These are phyloP conservation scores for Syngnathus floridae DNA, from an alignment of 2,113 vertebrate genomes.

Conservation along the genomic window DNA sequence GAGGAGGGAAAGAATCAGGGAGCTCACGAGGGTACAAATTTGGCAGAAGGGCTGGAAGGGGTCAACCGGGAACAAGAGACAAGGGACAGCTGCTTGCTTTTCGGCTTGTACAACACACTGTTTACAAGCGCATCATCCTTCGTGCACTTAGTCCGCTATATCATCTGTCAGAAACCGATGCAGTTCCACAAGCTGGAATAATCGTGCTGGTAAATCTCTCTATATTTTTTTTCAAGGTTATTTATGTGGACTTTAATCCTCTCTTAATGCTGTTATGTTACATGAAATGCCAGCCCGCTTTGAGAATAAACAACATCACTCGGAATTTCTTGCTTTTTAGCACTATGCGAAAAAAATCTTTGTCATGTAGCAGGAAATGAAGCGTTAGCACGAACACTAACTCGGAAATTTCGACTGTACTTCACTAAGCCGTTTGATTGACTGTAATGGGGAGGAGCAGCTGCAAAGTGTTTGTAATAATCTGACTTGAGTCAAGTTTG, in stretches of 20 bases:
- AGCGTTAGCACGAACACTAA: conserved; percentile 38
- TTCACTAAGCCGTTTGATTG: conserved; percentile 52
- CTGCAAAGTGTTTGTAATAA: conserved; percentile 59
- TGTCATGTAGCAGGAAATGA: conserved; percentile 32
- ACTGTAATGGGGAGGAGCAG: conserved; percentile 62
- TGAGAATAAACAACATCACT: conserved; percentile 45
- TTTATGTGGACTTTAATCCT: conserved; percentile 49
- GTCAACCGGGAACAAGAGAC: neutral
- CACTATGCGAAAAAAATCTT: conserved; percentile 12
- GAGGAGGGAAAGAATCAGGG: conserved; percentile 15
- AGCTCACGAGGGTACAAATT: conserved; percentile 14
- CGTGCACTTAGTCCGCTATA: conserved; percentile 23
- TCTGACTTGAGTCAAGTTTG: conserved; percentile 62
- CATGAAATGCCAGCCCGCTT: conserved; percentile 34
- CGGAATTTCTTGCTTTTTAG: conserved; percentile 37
- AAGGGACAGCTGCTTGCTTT: conserved; percentile 50
- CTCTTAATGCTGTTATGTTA: conserved; percentile 44
- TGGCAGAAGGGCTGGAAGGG: conserved; percentile 8
- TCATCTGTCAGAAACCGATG: conserved; percentile 31
- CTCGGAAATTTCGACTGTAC: conserved; percentile 43
- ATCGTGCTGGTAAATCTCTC: conserved; percentile 46
- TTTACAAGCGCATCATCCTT: conserved; percentile 17
- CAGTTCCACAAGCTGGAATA: conserved; percentile 34
- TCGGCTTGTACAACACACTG: conserved; percentile 30
- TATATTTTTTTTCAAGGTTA: conserved; percentile 46